Evolutionary conservation across 2,113 vertebrate species (phyloP).

Genomic region (Condylura cristata): DNA sequence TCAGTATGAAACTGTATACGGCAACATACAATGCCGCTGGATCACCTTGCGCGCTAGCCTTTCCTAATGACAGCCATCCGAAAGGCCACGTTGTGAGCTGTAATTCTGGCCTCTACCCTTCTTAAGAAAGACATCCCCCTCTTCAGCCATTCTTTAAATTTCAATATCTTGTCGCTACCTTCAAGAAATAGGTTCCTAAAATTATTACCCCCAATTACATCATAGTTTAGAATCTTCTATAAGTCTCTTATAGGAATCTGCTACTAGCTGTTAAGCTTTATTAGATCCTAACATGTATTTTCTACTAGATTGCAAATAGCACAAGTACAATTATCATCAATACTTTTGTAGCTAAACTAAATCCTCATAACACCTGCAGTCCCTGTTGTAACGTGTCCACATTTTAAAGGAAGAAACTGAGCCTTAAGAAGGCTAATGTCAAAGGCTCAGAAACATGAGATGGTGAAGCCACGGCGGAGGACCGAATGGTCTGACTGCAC

Average conservation of each 20-base stretch:
- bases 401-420: not conserved
- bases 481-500: not conserved
- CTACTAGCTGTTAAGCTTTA: not conserved
- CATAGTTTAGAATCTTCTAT: not conserved
- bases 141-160: not conserved
- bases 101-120: not conserved
- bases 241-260: not conserved
- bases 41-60: not conserved
- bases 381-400: not conserved
- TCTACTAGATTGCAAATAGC: not conserved
- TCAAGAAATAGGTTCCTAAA: not conserved
- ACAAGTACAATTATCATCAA: not conserved
- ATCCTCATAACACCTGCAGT: not conserved
- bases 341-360: not conserved
- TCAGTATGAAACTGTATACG: no score
- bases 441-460: not conserved
- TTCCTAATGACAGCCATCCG: not conserved
- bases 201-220: not conserved
- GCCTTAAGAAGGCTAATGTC: not conserved
- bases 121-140: not conserved
- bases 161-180: not conserved
- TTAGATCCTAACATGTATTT: not conserved
- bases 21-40: not conserved
- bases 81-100: not conserved
- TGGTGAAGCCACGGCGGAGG: not conserved